phyloP scores from a whole-genome alignment of 1,140 invertebrate genomes.

The Gonatopus flavifemur region DNA sequence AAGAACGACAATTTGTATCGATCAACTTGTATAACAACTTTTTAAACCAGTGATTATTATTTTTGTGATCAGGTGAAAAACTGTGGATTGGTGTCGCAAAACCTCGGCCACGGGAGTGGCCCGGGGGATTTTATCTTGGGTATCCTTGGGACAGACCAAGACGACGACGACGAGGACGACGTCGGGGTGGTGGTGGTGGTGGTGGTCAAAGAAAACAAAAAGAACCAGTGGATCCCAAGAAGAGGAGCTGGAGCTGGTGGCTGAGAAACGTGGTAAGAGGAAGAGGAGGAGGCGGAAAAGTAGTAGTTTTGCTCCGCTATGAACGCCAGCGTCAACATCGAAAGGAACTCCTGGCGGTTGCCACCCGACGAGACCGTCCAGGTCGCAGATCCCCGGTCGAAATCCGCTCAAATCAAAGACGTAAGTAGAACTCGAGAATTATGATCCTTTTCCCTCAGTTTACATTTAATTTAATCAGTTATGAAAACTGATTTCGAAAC shows the following conservation, averaged over 20 bases:
- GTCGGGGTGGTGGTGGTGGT: background rate
- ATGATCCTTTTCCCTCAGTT: too few species aligned
- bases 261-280: conserved; percentile 28
- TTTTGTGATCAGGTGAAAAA: conserved; percentile 44
- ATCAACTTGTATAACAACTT: too few species aligned
- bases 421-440: conserved; percentile 29
- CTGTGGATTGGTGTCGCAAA: conserved; percentile 38
- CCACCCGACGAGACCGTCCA: conserved; percentile 86
- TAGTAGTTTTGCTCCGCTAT: conserved; percentile 57
- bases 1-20: too few species aligned
- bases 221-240: background rate
- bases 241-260: conserved; percentile 14
- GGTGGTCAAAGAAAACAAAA: conserved; percentile 3
- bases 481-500: too few species aligned
- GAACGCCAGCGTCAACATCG: conserved; percentile 81
- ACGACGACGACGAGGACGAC: conserved; percentile 36
- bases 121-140: conserved; percentile 46
- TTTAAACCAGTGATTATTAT: too few species aligned
- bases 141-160: conserved; percentile 35
- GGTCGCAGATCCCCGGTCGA: conserved; percentile 80
- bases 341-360: conserved; percentile 82
- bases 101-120: conserved; percentile 49
- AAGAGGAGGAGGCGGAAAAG: conserved; percentile 36
- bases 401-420: conserved; percentile 67
- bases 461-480: too few species aligned